Evolutionary conservation across 2,888 invertebrate species (phyloP), one percentile per base, ranked within the genome.

Genomic region (Drosophila pseudotakahashii): DNA sequence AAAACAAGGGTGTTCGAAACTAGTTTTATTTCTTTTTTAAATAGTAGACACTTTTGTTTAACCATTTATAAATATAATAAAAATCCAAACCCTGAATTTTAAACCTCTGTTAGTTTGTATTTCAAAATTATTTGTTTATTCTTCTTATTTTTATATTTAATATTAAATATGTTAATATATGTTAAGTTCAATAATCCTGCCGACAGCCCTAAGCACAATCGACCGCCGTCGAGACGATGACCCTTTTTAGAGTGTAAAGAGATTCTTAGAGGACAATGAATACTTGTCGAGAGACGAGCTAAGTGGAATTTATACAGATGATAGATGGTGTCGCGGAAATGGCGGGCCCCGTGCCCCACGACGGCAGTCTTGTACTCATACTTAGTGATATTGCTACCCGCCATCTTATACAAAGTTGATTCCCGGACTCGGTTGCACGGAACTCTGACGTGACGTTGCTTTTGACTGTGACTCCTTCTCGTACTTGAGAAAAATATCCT

Each of bases 401-500:
- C n/a, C 32, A 7, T 2, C 16, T 10, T 19, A 68, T 4, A 68
- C 68, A 19, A 30, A 41, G 26, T 44, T 51, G 23, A 2, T 50
- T 14, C 13, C 50, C 2, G 34, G 13, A 16, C n/a, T 30, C 16
- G 23, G 44, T 14, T 58, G 58, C 3, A 58, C 37, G 3, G 68
- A 51, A 1, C 50, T 58, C 19, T 58, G 50, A 0, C 47, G 52
- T n/a, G 68, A 68, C 14, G 45, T 10, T 5, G 69, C 36, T 42
- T 55, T 36, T 9, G 59, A 68, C 23, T 66, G 78, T 1, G 71
- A 47, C 36, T 70, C 62, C 39, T 71, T 83, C 19, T 90, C 90
- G 52, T 90, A 90, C 59, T 91, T 91, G 9, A 95, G 91, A 90
- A 95, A 95, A 66, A 96, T 95, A 91, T 97, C 96, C 90, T 97